phyloP scores from a whole-genome alignment of 2,797 vertebrate species.

The Chelonia mydas region DNA sequence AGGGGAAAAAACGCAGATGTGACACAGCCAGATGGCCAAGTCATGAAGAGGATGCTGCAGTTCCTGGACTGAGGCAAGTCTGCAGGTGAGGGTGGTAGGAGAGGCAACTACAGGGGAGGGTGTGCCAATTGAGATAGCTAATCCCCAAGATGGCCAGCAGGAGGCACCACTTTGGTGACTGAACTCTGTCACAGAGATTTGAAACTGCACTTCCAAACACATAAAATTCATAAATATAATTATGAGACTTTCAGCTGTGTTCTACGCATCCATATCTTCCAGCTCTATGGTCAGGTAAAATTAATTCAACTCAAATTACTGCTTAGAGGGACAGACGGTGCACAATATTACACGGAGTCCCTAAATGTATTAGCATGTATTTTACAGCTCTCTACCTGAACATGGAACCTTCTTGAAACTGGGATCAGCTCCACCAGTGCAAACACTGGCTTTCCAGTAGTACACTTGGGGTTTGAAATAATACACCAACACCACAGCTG shows the following conservation, averaged over 20 bases:
- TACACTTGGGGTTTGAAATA: rapidly evolving
- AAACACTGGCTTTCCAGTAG: not conserved
- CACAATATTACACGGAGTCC: not conserved
- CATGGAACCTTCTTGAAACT: not conserved
- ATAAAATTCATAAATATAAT: not conserved
- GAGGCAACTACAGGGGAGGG: too few species aligned
- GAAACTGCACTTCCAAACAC: not conserved
- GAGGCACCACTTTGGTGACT: too few species aligned
- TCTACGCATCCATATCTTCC: not conserved
- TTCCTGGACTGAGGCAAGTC: too few species aligned
- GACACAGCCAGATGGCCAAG: too few species aligned
- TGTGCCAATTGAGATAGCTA: too few species aligned
- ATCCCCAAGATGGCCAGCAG: too few species aligned
- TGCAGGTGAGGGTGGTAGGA: too few species aligned
- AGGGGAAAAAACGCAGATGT: too few species aligned
- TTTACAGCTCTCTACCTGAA: not conserved
- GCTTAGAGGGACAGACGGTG: not conserved
- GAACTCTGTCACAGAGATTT: not conserved
- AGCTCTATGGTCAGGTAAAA: not conserved
- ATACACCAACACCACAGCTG: not conserved
- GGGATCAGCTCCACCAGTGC: not conserved
- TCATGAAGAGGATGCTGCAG: too few species aligned
- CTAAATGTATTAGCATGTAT: not conserved
- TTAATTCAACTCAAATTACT: not conserved
- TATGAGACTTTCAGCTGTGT: not conserved